Conservation (phyloP, 2,113 vertebrate genomes). For the Platichthys flesus region DNA sequence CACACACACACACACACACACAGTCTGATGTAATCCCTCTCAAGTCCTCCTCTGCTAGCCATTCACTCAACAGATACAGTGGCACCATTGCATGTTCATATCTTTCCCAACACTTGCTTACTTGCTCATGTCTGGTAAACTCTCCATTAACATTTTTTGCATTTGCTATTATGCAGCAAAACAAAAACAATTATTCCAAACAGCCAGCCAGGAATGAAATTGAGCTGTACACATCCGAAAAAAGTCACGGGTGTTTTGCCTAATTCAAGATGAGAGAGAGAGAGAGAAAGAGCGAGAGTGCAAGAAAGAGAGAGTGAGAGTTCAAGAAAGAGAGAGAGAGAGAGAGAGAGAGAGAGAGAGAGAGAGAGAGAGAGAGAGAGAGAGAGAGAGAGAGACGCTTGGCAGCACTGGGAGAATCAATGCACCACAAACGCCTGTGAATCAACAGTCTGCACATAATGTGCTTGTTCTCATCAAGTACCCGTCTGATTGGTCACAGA, state of each 20-base stretch:
- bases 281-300: neutral
- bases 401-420: constrained; percentile 70
- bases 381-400: constrained; percentile 52
- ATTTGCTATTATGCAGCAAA: constrained; percentile 16
- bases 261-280: constrained; percentile 64
- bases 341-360: constrained; percentile 43
- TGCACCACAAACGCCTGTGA: constrained; percentile 67
- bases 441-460: constrained; percentile 75
- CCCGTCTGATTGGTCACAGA: constrained; percentile 72
- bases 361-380: neutral
- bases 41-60: constrained; percentile 10
- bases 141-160: constrained; percentile 37
- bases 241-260: constrained; percentile 64
- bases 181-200: constrained; percentile 39
- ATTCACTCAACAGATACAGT: constrained; percentile 35
- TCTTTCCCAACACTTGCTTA: constrained; percentile 30
- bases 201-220: constrained; percentile 48
- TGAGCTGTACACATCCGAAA: constrained; percentile 71
- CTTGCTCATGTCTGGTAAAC: constrained; percentile 44
- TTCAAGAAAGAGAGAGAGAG: neutral
- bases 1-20: constrained; percentile 3
- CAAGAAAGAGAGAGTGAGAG: neutral
- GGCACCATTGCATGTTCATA: constrained; percentile 12
- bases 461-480: constrained; percentile 79
- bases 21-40: constrained; percentile 27